Conservation (phyloP, 92 coral and sea anemone species). For the Porites lobata region DNA sequence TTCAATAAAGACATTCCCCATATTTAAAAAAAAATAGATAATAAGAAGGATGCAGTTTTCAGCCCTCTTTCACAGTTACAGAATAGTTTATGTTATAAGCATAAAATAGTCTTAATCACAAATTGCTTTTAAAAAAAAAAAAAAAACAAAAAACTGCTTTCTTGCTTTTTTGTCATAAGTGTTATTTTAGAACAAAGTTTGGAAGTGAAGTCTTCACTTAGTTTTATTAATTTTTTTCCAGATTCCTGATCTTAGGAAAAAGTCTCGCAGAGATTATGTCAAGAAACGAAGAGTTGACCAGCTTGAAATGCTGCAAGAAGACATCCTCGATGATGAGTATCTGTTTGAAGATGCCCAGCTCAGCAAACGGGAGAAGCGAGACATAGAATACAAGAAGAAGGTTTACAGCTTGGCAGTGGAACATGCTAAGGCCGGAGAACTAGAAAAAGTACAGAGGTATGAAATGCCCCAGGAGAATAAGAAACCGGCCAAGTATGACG, state of each 20-base stretch:
- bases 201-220: no score
- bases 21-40: no score
- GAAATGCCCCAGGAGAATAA: constrained; percentile 94
- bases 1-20: no score
- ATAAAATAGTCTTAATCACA: no score
- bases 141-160: no score
- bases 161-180: no score
- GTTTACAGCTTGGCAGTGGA: constrained; percentile 87
- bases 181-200: no score
- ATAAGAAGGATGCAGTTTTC: no score
- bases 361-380: constrained; percentile 80
- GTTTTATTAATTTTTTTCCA: constrained; percentile 15
- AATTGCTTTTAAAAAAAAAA: no score
- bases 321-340: constrained; percentile 91
- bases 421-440: constrained; percentile 89
- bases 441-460: constrained; percentile 89
- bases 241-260: constrained; percentile 93
- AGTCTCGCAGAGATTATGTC: constrained; percentile 94
- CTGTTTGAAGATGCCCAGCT: constrained; percentile 84
- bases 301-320: constrained; percentile 94
- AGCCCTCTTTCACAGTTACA: no score
- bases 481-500: constrained; percentile 96
- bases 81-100: no score
- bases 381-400: constrained; percentile 90
- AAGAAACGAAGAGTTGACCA: constrained; percentile 95